Base-by-base conservation (phyloP, 2,888 invertebrate species). In the Drosophila diplacantha region DNA sequence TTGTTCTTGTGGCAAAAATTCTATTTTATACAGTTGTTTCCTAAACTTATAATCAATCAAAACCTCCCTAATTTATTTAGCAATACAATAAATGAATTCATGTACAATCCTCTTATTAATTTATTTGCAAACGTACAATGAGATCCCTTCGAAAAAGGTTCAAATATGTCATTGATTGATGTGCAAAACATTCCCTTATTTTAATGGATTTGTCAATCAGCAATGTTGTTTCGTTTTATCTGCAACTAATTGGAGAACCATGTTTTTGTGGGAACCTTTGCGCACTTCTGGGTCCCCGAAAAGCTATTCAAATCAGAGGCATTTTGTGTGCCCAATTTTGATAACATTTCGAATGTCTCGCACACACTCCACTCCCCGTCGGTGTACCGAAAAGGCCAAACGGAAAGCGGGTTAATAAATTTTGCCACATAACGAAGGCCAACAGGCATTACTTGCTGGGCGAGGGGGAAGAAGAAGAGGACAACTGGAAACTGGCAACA, bases 321-420 rank as follows among this genome's bases (percentile, higher is more conserved):
- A 73, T 71, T 76, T 74, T 68, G 71, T 55, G 71, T 65, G 62
- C 35, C 44, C 72, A 71, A 80, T 76, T 81, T 74, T 67, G 73
- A 80, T 80, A 82, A 73, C 81, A 80, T 74, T 71, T 76, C 71
- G 61, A 75, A 82, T 75, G 68, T 62, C 64, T 66, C 83, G 68
- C 62, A 41, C 24, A 29, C 43, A 26, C 43, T 16, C 16, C 16
- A 5, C 29, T 44, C 18, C 29, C 29, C 44, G 18, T 8, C 29
- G 14, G 52, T 20, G 38, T 24, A 44, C 37, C 32, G 34, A 46
- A 49, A 32, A 32, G 31, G 35, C 32, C 51, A 39, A 69, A 60
- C 46, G 57, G 26, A 58, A 70, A 68, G 49, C 66, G 77, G 84
- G 66, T 81, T 79, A 83, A 83, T 77, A 77, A 83, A 76, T 81